These are phyloP conservation scores for Psilopsiagon aymara DNA, from an alignment of 2,113 vertebrate species.

Conservation along the genomic window DNA sequence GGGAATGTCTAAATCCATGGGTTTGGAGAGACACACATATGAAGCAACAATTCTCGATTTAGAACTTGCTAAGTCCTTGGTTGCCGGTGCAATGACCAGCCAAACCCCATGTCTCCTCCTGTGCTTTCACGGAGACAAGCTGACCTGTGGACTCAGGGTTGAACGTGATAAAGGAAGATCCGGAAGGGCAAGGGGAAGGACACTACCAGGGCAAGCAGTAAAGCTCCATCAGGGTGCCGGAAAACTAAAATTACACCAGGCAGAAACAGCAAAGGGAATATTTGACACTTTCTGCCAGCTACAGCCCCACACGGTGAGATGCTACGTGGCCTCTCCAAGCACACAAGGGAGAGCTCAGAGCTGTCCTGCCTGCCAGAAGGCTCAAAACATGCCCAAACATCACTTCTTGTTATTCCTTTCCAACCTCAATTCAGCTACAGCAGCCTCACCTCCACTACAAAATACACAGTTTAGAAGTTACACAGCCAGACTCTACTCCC, in stretches of 20 bases:
- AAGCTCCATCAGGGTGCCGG: neutral
- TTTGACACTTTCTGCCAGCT: neutral
- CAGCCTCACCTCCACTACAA: neutral
- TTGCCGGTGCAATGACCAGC: neutral
- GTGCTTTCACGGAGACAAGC: accelerated
- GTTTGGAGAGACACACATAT: neutral
- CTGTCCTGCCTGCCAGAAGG: accelerated
- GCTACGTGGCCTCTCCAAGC: neutral
- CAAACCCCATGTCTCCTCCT: neutral
- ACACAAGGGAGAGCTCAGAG: neutral
- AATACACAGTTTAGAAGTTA: neutral
- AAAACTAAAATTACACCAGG: conserved; percentile 1
- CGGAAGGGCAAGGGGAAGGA: conserved; percentile 15
- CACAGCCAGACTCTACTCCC: neutral
- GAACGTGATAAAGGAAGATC: neutral
- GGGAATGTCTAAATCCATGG: conserved; percentile 11
- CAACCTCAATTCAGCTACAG: neutral
- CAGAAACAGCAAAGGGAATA: neutral
- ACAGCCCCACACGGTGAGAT: neutral
- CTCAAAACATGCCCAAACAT: neutral
- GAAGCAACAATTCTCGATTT: neutral
- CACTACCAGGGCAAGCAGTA: neutral
- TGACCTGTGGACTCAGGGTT: neutral
- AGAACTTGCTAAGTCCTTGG: neutral
- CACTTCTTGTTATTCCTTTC: neutral